Conservation (phyloP, 2,797 vertebrate species). For the Mus minutoides region DNA sequence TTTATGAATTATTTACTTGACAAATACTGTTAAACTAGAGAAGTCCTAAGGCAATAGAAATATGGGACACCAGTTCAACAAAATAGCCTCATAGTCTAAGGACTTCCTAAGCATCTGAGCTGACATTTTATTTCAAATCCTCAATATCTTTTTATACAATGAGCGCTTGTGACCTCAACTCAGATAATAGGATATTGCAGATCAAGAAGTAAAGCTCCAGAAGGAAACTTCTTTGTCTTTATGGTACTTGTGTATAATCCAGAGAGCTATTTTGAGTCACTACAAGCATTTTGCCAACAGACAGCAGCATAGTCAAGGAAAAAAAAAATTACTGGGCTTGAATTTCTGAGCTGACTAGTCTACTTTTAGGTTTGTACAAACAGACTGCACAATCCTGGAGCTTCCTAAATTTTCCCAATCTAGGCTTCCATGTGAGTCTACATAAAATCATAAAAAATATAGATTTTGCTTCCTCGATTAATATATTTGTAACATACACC, state of each 20-base stretch:
- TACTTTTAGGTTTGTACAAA: neutral
- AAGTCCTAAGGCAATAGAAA: neutral
- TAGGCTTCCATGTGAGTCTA: neutral
- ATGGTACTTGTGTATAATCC: neutral
- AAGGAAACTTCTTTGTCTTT: neutral
- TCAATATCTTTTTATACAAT: neutral
- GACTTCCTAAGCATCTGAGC: neutral
- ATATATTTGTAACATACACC: neutral
- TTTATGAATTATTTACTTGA: constrained; percentile 31
- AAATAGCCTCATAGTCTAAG: neutral
- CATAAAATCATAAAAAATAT: neutral
- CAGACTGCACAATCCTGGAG: neutral
- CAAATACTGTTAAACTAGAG: neutral
- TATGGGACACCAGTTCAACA: neutral
- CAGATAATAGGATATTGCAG: neutral
- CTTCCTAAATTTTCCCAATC: neutral
- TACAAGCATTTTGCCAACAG: neutral
- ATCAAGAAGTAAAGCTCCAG: neutral
- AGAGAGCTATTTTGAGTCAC: neutral
- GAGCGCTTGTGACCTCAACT: neutral
- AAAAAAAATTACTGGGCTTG: neutral
- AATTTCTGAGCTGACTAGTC: neutral
- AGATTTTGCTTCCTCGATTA: neutral
- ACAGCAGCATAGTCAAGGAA: neutral
- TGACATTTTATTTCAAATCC: neutral